Percentiles rank a stretch among this genome's conserved stretches.
Conservation (phyloP, 2,888 invertebrate species). For the Dione juno region DNA sequence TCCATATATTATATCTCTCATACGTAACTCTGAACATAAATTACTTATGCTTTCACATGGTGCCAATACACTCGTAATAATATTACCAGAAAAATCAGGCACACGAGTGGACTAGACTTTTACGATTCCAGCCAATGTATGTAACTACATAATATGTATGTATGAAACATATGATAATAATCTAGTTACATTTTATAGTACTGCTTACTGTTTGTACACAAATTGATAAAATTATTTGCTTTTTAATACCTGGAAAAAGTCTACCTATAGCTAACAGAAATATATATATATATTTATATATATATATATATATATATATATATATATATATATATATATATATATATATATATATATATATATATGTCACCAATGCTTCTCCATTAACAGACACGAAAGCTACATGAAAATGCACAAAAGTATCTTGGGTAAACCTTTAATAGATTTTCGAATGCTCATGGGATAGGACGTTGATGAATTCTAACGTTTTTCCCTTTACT, state of each 20-base stretch:
- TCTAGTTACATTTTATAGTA: too few species aligned
- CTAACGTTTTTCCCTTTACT: background rate
- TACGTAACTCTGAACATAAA: slow-evolving; percentile 14
- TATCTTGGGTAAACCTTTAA: background rate
- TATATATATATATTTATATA: too few species aligned
- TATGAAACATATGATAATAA: background rate
- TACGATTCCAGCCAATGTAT: slow-evolving; percentile 1
- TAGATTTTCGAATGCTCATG: slow-evolving; percentile 7
- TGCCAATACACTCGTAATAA: slow-evolving; percentile 20
- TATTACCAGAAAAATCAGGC: slow-evolving; percentile 11
- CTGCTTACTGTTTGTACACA: too few species aligned
- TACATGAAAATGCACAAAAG: background rate
- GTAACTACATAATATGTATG: background rate
- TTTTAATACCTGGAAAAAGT: too few species aligned
- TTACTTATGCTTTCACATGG: slow-evolving; percentile 12
- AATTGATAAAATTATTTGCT: too few species aligned
- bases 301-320: too few species aligned
- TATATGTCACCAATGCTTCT: too few species aligned
- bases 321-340: too few species aligned
- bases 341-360: too few species aligned
- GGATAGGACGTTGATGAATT: slow-evolving; percentile 8
- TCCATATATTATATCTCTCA: background rate
- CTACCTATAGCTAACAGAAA: too few species aligned
- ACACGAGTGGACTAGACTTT: slow-evolving; percentile 24
- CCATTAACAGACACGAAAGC: too few species aligned